Percentiles rank a stretch among this genome's conserved stretches.
Evolutionary conservation across 2,113 vertebrate genomes (phyloP).

Genomic region (Cyanocitta stelleri): DNA sequence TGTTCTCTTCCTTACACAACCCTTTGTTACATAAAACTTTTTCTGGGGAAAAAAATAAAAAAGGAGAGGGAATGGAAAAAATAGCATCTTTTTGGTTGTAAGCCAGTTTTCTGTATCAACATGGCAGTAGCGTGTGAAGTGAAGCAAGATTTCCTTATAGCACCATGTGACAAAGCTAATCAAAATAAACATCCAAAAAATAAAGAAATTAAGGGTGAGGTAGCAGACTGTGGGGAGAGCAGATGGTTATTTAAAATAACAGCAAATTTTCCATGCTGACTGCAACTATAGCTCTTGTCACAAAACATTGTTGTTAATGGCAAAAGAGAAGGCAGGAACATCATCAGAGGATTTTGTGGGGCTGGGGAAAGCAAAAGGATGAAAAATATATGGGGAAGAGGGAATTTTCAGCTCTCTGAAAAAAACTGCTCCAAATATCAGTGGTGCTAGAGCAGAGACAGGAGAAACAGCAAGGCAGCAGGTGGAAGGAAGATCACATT

Average conservation of each 20-base stretch:
- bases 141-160: conserved; percentile 43
- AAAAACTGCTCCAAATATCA: background rate
- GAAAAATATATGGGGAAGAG: background rate
- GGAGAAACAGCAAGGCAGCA: background rate
- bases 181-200: conserved; percentile 60
- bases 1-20: conserved; percentile 35
- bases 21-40: conserved; percentile 27
- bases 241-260: conserved; percentile 66
- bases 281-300: conserved; percentile 37
- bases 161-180: conserved; percentile 62
- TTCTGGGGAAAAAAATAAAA: background rate
- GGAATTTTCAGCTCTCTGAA: background rate
- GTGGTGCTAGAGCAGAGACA: background rate
- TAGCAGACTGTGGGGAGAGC: conserved; percentile 58
- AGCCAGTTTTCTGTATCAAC: conserved; percentile 41
- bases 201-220: conserved; percentile 51
- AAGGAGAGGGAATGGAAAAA: background rate
- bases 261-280: conserved; percentile 31
- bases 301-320: conserved; percentile 29
- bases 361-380: background rate
- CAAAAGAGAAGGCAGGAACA: background rate
- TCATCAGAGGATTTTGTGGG: background rate
- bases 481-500: background rate
- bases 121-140: conserved; percentile 15
- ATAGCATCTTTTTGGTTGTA: conserved; percentile 15